Base-by-base conservation (phyloP, 2,113 vertebrate genomes). In the Poecilia latipinna region DNA sequence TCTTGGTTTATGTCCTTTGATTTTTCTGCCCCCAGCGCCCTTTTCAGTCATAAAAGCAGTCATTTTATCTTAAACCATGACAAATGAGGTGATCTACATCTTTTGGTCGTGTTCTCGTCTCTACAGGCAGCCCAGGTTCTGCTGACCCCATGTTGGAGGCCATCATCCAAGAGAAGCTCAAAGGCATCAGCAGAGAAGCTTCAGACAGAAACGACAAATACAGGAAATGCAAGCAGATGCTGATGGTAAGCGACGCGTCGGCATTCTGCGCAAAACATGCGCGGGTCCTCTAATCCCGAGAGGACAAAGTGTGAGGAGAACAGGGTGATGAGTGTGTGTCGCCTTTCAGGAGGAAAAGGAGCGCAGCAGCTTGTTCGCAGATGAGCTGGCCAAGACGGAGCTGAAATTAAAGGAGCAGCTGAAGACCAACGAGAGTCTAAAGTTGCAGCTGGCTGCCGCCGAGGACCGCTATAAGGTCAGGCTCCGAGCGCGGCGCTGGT, bases 361-460 rank as follows among this genome's bases (percentile, higher is more conserved):
- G 70, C 96, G 96, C 62, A 97, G 96, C 90, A 94, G 84, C 87
- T 93, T 95, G 93, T 96, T 97, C 83, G 96, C 96, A 66, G 97
- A 98, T 83, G 97, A 98, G 88, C 93, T 98, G 82, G 95, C 96
- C 66, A 97, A 97, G 92, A 93, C 97, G 95, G 96, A 98, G 87
- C 88, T 96, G 92, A 99, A 97, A 86, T 96, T 96, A 94, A 98
- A 97, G 85, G 97, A 98, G 85, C 98, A 98, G 86, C 81, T 97
- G 82, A 97, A 98, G 94, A 94, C 94, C 86, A 97, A 95, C 15
- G 96, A 96, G 44, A 78, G 86, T 79, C 85, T 98, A 78, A 97
- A 96, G 90, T 86, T 97, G 75, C 96, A 97, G 88, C 88, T 98
- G 82, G 95, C 95, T 72, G 91, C 94, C 64, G 95, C 95, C 89